Conservation (phyloP, 2,113 vertebrate species). For the Chelonoidis abingdonii region DNA sequence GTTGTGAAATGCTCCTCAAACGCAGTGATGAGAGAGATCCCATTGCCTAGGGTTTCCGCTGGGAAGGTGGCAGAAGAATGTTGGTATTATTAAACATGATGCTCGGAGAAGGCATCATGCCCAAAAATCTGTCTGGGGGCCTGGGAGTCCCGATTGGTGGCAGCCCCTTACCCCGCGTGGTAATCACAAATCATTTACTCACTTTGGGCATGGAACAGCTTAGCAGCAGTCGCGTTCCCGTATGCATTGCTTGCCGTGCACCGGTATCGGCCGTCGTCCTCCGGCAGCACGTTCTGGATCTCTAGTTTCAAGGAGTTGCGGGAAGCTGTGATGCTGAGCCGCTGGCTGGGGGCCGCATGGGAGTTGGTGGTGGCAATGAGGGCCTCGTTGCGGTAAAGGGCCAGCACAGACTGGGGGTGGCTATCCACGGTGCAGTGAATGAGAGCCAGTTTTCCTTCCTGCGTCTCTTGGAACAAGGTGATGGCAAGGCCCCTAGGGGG, state of each 20-base stretch:
- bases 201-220: conserved; percentile 61
- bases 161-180: not conserved
- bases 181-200: not conserved
- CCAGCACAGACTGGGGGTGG: conserved; percentile 67
- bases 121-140: rapidly evolving
- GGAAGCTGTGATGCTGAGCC: conserved; percentile 10
- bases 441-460: conserved; percentile 55
- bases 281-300: conserved; percentile 28
- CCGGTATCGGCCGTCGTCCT: conserved; percentile 68
- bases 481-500: conserved; percentile 64
- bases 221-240: conserved; percentile 22
- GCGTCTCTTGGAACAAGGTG: conserved; percentile 73
- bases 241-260: conserved; percentile 69
- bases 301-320: conserved; percentile 76
- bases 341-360: not conserved
- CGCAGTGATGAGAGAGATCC: too few species aligned
- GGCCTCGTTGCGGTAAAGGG: not conserved
- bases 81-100: not conserved
- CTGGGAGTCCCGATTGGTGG: not conserved
- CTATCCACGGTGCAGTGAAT: conserved; percentile 76
- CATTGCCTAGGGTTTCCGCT: not conserved
- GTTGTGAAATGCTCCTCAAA: not conserved
- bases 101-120: not conserved
- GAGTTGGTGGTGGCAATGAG: conserved; percentile 56
- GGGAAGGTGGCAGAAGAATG: not conserved